These are phyloP conservation scores for Eupithecia centaureata DNA, from an alignment of 2,888 invertebrate genomes.

Conservation along the genomic window DNA sequence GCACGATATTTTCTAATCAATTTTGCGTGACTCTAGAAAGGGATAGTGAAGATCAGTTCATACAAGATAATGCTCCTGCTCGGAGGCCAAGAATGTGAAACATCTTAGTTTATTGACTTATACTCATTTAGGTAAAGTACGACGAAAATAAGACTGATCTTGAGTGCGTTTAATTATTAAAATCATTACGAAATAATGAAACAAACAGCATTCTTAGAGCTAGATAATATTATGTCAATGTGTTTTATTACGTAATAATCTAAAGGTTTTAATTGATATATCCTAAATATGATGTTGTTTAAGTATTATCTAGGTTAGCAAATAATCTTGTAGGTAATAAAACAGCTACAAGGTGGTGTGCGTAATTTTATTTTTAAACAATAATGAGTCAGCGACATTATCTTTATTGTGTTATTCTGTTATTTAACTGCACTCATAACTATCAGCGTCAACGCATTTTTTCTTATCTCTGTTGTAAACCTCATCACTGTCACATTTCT, in stretches of 20 bases:
- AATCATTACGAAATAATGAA: conserved; percentile 4
- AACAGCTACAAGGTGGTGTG: conserved; percentile 2
- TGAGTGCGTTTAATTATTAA: conserved; percentile 17
- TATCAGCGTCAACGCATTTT: conserved; percentile 67
- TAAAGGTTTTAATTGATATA: neutral
- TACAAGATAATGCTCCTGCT: conserved; percentile 56
- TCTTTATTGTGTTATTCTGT: neutral
- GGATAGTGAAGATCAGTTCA: conserved; percentile 69
- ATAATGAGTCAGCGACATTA: neutral
- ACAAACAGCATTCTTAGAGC: conserved; percentile 6
- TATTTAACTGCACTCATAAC: conserved; percentile 56
- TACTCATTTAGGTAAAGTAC: conserved; percentile 28
- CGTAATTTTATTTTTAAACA: conserved; percentile 28
- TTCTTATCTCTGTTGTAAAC: conserved; percentile 68
- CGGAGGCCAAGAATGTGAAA: conserved; percentile 60
- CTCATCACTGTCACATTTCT: conserved; percentile 72
- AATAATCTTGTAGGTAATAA: conserved; percentile 8
- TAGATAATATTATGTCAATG: neutral
- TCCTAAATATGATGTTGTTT: neutral
- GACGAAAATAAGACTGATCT: conserved; percentile 39
- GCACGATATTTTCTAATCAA: conserved; percentile 76
- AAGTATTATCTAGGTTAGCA: neutral
- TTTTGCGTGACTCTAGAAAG: conserved; percentile 74
- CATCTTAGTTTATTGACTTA: neutral
- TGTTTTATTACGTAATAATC: neutral